Evolutionary conservation across 2,888 invertebrate genomes (phyloP).

Genomic region (Rhorus exstirpatorius): DNA sequence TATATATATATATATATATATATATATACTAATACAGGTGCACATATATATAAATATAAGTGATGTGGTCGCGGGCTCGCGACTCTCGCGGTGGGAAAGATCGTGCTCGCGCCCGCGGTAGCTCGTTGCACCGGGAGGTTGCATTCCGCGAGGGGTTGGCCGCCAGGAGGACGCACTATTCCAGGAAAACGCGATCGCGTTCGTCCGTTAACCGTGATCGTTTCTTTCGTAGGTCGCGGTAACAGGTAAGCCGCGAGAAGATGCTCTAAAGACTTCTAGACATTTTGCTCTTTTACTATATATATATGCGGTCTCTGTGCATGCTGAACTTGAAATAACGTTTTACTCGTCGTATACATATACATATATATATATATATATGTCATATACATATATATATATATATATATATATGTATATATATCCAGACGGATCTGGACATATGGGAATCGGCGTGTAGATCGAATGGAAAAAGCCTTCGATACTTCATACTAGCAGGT

Average conservation of each 20-base stretch:
- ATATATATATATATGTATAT: no score
- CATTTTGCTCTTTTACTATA: neutral
- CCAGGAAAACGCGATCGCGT: slow-evolving; percentile 78
- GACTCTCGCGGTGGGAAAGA: slow-evolving; percentile 48
- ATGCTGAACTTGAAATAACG: slow-evolving; percentile 18
- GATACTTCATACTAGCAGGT: no score
- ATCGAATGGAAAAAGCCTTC: neutral
- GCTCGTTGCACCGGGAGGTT: slow-evolving; percentile 73
- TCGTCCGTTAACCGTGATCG: slow-evolving; percentile 78
- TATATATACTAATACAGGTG: no score
- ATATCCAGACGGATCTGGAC: no score
- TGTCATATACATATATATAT: neutral
- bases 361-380: slow-evolving; percentile 7
- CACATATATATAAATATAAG: slow-evolving; percentile 11
- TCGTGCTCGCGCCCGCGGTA: slow-evolving; percentile 33
- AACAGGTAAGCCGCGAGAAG: slow-evolving; percentile 24
- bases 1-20: slow-evolving; percentile 7
- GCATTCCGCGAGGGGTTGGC: slow-evolving; percentile 79
- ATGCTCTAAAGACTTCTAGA: slow-evolving; percentile 9
- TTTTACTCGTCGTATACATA: neutral
- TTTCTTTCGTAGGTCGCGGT: slow-evolving; percentile 74
- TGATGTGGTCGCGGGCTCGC: slow-evolving; percentile 34
- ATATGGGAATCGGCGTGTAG: neutral
- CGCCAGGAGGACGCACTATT: slow-evolving; percentile 80
- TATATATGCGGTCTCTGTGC: neutral